Evolutionary conservation across 2,797 vertebrate species (phyloP).

Genomic region (Denticeps clupeoides): DNA sequence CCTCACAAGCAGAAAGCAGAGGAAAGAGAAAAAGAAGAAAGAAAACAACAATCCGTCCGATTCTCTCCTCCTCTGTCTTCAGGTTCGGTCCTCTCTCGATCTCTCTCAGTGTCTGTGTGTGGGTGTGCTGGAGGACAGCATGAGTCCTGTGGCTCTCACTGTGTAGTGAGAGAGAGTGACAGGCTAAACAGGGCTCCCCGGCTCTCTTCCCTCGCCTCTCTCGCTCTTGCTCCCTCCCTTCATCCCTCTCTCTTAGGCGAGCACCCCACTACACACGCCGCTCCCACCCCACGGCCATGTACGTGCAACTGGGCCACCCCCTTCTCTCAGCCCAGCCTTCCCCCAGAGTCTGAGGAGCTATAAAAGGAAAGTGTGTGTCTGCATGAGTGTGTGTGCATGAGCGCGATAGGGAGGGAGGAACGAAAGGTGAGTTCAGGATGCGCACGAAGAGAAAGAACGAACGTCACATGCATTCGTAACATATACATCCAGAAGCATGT

Average conservation of each 20-base stretch:
- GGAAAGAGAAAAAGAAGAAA: too few species aligned
- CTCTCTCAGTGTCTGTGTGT: constrained; percentile 48
- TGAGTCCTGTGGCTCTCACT: constrained; percentile 60
- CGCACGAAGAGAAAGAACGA: neutral
- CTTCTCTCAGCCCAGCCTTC: constrained; percentile 31
- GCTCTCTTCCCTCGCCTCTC: constrained; percentile 14
- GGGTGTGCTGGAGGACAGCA: constrained; percentile 61
- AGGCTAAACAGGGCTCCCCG: constrained; percentile 28
- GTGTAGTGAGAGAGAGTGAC: constrained; percentile 59
- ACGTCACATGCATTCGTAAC: too few species aligned
- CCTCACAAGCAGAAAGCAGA: constrained; percentile 55
- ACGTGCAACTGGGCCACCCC: constrained; percentile 56
- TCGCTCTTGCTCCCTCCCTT: constrained; percentile 8
- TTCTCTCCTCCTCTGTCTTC: constrained; percentile 16
- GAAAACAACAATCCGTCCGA: constrained; percentile 50
- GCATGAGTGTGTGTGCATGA: neutral
- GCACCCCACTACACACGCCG: neutral
- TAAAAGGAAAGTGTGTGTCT: constrained; percentile 49
- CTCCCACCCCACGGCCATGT: constrained; percentile 36
- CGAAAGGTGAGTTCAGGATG: neutral
- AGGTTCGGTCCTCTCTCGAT: constrained; percentile 23
- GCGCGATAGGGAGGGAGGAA: neutral
- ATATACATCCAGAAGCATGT: too few species aligned
- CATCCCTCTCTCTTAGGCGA: constrained; percentile 3
- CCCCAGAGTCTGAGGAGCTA: constrained; percentile 45